phyloP scores from a whole-genome alignment of 2,113 vertebrate species.

The Grammomys dolichurus region DNA sequence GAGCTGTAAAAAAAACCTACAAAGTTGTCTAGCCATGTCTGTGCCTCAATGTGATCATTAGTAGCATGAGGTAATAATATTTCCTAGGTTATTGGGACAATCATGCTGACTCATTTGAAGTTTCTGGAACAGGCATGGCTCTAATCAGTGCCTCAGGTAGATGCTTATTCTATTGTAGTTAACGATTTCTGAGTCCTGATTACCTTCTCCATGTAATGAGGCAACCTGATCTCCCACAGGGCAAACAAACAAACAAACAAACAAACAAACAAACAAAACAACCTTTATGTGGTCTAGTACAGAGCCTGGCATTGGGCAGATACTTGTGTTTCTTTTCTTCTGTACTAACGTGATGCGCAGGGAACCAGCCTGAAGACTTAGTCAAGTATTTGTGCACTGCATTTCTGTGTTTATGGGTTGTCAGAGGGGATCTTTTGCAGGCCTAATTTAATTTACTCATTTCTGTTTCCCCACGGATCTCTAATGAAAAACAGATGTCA shows the following conservation, averaged over 20 bases:
- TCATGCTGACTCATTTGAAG: not conserved
- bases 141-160: not conserved
- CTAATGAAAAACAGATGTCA: slow-evolving; percentile 78
- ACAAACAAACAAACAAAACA: not conserved
- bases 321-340: not conserved
- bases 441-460: slow-evolving; percentile 77
- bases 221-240: not conserved
- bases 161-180: not conserved
- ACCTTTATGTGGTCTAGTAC: not conserved
- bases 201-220: not conserved
- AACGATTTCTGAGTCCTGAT: not conserved
- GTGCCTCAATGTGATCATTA: not conserved
- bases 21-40: not conserved
- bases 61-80: not conserved
- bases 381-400: not conserved
- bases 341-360: not conserved
- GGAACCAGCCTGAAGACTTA: not conserved
- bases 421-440: slow-evolving; percentile 45
- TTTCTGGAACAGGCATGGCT: not conserved
- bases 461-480: slow-evolving; percentile 83
- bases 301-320: not conserved
- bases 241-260: too few relatives aligned
- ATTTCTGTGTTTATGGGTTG: not conserved
- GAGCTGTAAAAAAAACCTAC: not conserved
- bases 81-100: not conserved